These are phyloP conservation scores for Ophthalmolycus amberensis DNA, from an alignment of 2,113 vertebrate species.

Conservation along the genomic window DNA sequence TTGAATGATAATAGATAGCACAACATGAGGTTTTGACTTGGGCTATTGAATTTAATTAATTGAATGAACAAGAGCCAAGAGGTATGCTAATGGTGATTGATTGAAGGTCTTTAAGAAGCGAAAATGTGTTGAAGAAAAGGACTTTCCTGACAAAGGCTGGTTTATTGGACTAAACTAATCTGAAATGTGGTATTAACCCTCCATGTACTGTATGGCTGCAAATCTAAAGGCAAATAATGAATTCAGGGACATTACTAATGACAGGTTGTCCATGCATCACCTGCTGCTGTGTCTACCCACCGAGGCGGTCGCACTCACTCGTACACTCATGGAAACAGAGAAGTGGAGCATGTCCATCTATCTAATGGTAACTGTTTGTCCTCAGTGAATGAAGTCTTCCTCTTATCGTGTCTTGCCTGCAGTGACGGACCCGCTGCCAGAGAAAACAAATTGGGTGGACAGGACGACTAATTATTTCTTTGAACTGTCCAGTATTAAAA, in stretches of 20 bases:
- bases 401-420: slow-evolving; percentile 5
- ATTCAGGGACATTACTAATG: slow-evolving; percentile 23
- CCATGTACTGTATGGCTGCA: neutral
- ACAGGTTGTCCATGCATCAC: slow-evolving; percentile 25
- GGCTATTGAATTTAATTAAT: slow-evolving; percentile 73
- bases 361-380: slow-evolving; percentile 14
- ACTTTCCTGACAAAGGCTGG: slow-evolving; percentile 35
- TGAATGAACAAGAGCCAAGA: slow-evolving; percentile 64
- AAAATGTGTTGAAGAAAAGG: slow-evolving; percentile 40
- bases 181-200: slow-evolving; percentile 12
- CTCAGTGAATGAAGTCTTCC: slow-evolving; percentile 6
- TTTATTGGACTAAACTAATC: slow-evolving; percentile 48
- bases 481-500: neutral
- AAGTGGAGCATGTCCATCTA: slow-evolving; percentile 9
- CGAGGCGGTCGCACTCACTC: neutral
- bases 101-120: slow-evolving; percentile 60
- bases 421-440: neutral
- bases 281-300: slow-evolving; percentile 11
- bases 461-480: neutral
- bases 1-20: slow-evolving; percentile 70
- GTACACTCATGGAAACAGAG: slow-evolving; percentile 5
- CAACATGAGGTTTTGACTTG: slow-evolving; percentile 73
- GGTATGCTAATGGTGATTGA: slow-evolving; percentile 75
- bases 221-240: neutral
- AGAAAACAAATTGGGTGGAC: neutral